Evolutionary conservation across 2,797 vertebrate genomes (phyloP).

Genomic region (Pristis pectinata): DNA sequence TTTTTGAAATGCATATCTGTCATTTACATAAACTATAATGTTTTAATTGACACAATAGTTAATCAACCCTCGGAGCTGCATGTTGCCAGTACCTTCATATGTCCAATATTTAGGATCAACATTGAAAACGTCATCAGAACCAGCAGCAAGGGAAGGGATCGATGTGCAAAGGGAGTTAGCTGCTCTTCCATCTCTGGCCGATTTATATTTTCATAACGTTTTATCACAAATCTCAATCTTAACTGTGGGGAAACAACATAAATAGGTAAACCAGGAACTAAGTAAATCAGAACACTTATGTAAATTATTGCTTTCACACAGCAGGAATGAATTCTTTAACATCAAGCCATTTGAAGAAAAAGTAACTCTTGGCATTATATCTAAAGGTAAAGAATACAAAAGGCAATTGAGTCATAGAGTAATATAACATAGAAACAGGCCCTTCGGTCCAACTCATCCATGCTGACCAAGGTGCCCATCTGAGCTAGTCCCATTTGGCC

Average conservation of each 20-base stretch:
- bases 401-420: no score
- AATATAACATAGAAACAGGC: no score
- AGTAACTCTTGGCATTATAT: not conserved
- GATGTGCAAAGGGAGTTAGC: not conserved
- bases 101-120: not conserved
- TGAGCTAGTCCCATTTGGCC: no score
- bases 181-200: not conserved
- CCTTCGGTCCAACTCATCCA: no score
- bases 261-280: not conserved
- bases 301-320: not conserved
- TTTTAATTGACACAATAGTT: not conserved
- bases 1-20: not conserved
- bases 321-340: not conserved
- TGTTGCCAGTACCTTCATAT: not conserved
- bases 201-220: not conserved
- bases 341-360: not conserved
- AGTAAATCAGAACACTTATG: not conserved
- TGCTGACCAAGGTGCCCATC: no score
- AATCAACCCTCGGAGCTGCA: not conserved
- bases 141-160: not conserved
- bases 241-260: not conserved
- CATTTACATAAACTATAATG: not conserved
- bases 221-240: no score
- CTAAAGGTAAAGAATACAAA: not conserved
- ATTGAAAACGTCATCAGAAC: not conserved